Evolutionary conservation across 2,888 invertebrate genomes (phyloP).

Genomic region (Parascotia fuliginaria): DNA sequence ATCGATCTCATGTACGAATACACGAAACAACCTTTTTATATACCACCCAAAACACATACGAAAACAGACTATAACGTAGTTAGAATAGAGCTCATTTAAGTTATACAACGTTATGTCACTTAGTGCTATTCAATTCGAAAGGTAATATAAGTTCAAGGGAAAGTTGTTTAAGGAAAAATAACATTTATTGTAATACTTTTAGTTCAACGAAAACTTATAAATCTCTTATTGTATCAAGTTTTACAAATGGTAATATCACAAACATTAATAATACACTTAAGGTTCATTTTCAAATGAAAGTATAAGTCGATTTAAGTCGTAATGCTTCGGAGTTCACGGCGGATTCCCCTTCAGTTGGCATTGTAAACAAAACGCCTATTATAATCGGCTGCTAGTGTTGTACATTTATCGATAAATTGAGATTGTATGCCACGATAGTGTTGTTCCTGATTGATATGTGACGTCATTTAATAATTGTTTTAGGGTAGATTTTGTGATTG

Average conservation of each 20-base stretch:
- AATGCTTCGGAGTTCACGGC: slow-evolving; percentile 8
- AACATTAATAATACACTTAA: slow-evolving; percentile 5
- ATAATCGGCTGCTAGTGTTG: slow-evolving; percentile 76
- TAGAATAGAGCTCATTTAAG: slow-evolving; percentile 39
- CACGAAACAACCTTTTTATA: slow-evolving; percentile 21
- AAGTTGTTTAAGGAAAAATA: slow-evolving; percentile 25
- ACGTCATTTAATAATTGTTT: slow-evolving; percentile 16
- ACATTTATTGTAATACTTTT: slow-evolving; percentile 15
- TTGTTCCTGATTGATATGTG: slow-evolving; percentile 28
- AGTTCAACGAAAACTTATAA: not conserved
- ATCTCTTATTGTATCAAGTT: not conserved
- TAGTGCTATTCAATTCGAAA: slow-evolving; percentile 24
- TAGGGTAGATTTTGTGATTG: slow-evolving; percentile 14
- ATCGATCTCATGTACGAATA: slow-evolving; percentile 58
- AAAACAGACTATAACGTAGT: slow-evolving; percentile 34
- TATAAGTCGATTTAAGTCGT: slow-evolving; percentile 28
- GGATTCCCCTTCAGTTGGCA: slow-evolving; percentile 71
- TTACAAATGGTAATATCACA: no score
- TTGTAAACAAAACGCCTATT: slow-evolving; percentile 82
- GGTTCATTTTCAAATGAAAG: slow-evolving; percentile 41
- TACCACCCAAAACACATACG: slow-evolving; percentile 18
- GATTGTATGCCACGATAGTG: slow-evolving; percentile 30
- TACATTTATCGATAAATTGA: slow-evolving; percentile 45
- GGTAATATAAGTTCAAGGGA: slow-evolving; percentile 26
- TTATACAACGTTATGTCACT: slow-evolving; percentile 25